Base-by-base conservation (phyloP, 2,888 invertebrate genomes). In the Crepidodera aurea region DNA sequence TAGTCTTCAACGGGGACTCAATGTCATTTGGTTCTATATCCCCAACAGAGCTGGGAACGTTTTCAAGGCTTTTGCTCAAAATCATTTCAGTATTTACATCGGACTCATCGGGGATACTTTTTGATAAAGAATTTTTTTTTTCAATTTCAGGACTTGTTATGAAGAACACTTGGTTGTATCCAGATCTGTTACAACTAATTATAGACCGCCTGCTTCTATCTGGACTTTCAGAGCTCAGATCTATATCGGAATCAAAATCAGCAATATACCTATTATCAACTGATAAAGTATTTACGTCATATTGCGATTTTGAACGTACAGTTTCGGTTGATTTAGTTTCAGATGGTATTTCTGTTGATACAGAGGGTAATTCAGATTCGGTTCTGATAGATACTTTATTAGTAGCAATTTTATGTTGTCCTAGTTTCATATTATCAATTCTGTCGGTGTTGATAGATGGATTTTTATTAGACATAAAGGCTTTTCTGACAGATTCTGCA, bases 381-480 rank as follows among this genome's bases (percentile, higher is more conserved):
- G 37, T 39, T 0, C 12, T 48, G 25, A 19, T 27, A 6, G 16
- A 25, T 32, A 50, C 25, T 1, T 16, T 54, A 15, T 53, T 40
- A 29, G 54, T 44, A 6, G 12, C 18, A 18, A 39, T 15, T 39
- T 12, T 12, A 16, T 53, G 16, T 7, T 58, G 37, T 25, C 63
- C 37, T 15, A 70, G 42, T 40, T 66, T 67, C 61, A 70, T 65
- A 40, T 56, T 60, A 32, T 69, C 51, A 19, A 71, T 46, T 51
- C 59, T 67, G 12, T 67, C 66, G n/a, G 69, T 69, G 53, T 65
- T 60, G 4, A 69, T 61, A 8, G 39, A 48, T 7, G 39, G 53
- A 39, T 51, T 68, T 37, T 16, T 22, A 39, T 64, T 51, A n/a
- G 42, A 50, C 13, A 29, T 40, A 25, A 55, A 34, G 40, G 51